A percentile compares a stretch with the other conserved stretches of the same genome.
phyloP scores from a whole-genome alignment of 37 sponge, comb jelly and placozoan genomes.

The Cliona cf. orientalis region DNA sequence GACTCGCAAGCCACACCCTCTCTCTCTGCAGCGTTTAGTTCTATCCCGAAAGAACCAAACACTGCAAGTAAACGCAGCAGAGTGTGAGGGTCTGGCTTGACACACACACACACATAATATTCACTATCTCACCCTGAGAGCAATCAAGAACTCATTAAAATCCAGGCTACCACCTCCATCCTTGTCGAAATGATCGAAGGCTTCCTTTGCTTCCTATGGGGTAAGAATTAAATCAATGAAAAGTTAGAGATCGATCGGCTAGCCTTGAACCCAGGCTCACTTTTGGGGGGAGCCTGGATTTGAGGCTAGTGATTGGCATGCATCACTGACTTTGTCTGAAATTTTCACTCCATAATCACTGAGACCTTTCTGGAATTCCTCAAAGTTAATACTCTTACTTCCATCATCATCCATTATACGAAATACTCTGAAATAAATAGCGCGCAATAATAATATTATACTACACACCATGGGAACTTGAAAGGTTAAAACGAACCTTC shows the following conservation, averaged over 20 bases:
- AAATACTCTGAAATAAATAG: slow-evolving; percentile 68
- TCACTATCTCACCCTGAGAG: slow-evolving; percentile 79
- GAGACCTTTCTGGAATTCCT: slow-evolving; percentile 94
- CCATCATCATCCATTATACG: slow-evolving; percentile 98
- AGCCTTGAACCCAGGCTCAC: too few relatives aligned
- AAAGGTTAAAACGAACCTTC: too few relatives aligned
- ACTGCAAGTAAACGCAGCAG: slow-evolving; percentile 31
- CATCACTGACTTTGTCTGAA: slow-evolving; percentile 55
- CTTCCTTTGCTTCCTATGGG: slow-evolving; percentile 70
- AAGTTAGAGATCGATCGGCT: too few relatives aligned
- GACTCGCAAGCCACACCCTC: too few relatives aligned
- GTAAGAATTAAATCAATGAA: too few relatives aligned
- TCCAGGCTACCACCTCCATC: slow-evolving; percentile 79
- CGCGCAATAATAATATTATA: too few relatives aligned
- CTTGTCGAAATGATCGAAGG: slow-evolving; percentile 81
- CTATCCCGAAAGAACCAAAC: slow-evolving; percentile 22
- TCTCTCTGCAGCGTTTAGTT: too few relatives aligned
- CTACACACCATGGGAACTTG: too few relatives aligned
- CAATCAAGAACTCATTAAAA: slow-evolving; percentile 93
- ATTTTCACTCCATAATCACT: slow-evolving; percentile 85
- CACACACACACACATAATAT: too few relatives aligned
- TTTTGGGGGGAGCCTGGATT: too few relatives aligned
- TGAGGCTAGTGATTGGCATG: too few relatives aligned
- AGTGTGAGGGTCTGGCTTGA: neutral
- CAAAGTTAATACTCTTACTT: slow-evolving; percentile 75